These are phyloP conservation scores for Tortricodes alternella DNA, from an alignment of 2,888 invertebrate species.

Conservation along the genomic window DNA sequence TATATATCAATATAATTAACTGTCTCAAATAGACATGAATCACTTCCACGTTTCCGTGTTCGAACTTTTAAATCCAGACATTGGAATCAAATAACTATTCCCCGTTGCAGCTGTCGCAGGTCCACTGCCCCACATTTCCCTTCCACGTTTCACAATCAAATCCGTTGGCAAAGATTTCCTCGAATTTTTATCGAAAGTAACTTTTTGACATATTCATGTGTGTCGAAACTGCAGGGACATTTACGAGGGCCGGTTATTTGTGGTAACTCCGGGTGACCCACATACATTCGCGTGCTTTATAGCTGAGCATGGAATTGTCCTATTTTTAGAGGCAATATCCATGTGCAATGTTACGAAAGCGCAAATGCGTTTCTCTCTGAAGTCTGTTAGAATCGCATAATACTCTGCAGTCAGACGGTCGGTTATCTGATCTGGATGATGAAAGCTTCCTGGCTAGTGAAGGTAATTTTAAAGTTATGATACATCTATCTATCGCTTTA, in stretches of 20 bases:
- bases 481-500: not conserved
- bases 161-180: constrained; percentile 37
- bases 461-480: not conserved
- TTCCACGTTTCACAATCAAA: constrained; percentile 38
- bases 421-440: constrained; percentile 16
- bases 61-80: constrained; percentile 18
- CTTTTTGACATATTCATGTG: constrained; percentile 35
- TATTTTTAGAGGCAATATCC: constrained; percentile 63
- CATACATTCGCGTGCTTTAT: constrained; percentile 66
- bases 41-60: constrained; percentile 25
- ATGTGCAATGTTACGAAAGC: constrained; percentile 61
- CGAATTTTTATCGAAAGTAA: constrained; percentile 40
- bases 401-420: constrained; percentile 17
- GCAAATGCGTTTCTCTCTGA: constrained; percentile 42
- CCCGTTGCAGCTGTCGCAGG: constrained; percentile 25
- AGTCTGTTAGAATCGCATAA: constrained; percentile 33
- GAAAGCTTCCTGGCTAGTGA: constrained; percentile 18
- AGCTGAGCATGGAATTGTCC: constrained; percentile 57
- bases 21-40: constrained; percentile 19
- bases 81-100: constrained; percentile 23
- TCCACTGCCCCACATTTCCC: constrained; percentile 30
- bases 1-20: constrained; percentile 4
- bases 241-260: constrained; percentile 60
- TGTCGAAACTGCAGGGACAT: constrained; percentile 61
- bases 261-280: constrained; percentile 62